phyloP scores from a whole-genome alignment of 2,888 invertebrate species.

The Ceramica pisi region DNA sequence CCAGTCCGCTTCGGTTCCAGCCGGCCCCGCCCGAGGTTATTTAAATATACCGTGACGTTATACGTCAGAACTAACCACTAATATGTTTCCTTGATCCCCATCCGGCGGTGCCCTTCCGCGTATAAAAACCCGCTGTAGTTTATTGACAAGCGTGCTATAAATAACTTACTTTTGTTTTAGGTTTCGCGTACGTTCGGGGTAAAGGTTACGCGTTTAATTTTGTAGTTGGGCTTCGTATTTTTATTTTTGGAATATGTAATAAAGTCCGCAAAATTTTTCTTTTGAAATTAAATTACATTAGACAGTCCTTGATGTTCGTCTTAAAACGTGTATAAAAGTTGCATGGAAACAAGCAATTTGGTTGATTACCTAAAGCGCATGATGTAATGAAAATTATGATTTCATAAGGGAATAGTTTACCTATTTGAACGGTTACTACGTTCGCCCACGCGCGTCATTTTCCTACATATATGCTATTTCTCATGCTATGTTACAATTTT shows the following conservation, averaged over 20 bases:
- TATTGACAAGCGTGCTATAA: conserved; percentile 80
- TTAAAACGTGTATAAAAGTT: conserved; percentile 5
- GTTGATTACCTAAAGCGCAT: conserved; percentile 37
- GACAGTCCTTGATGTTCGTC: background rate
- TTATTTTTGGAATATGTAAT: conserved; percentile 10
- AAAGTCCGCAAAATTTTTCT: background rate
- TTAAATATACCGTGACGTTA: conserved; percentile 83
- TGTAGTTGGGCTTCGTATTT: conserved; percentile 7
- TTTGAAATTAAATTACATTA: background rate
- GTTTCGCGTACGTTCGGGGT: conserved; percentile 37
- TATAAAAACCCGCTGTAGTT: conserved; percentile 71
- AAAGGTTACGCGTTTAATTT: conserved; percentile 32
- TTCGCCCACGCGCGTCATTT: conserved; percentile 20
- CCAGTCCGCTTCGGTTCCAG: conserved; percentile 65
- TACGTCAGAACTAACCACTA: conserved; percentile 69
- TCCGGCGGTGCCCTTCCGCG: conserved; percentile 80
- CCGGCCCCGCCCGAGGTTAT: conserved; percentile 80
- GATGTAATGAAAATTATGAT: conserved; percentile 51
- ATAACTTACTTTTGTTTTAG: conserved; percentile 71
- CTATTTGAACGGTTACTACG: conserved; percentile 29
- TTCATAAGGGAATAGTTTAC: conserved; percentile 46
- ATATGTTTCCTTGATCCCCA: conserved; percentile 82
- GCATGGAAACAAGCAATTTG: conserved; percentile 29
- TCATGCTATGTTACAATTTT: background rate
- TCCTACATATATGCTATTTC: conserved; percentile 23